A percentile compares a stretch with the other conserved stretches of the same genome.
Conservation (phyloP, 2,113 vertebrate genomes). For the Mola mola region DNA sequence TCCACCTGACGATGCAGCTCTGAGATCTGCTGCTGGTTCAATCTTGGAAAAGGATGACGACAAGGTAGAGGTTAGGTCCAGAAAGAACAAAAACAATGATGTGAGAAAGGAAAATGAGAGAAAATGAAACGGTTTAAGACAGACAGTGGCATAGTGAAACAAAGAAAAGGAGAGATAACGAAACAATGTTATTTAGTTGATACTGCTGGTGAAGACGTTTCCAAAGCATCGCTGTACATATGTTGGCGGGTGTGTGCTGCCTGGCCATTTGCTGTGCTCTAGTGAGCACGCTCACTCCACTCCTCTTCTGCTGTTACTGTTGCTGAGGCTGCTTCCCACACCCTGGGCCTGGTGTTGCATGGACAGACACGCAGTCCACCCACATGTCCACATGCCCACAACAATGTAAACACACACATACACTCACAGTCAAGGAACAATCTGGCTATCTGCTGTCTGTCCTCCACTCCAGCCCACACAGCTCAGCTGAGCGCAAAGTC, state of each 20-base stretch:
- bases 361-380: slow-evolving; percentile 62
- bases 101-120: neutral
- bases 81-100: neutral
- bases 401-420: slow-evolving; percentile 59
- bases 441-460: slow-evolving; percentile 75
- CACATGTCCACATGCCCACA: slow-evolving; percentile 75
- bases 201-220: too few relatives aligned
- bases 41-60: slow-evolving; percentile 64
- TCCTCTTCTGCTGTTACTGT: slow-evolving; percentile 69
- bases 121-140: neutral
- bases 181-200: slow-evolving; percentile 2
- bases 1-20: slow-evolving; percentile 87
- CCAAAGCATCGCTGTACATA: too few relatives aligned
- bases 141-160: neutral
- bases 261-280: slow-evolving; percentile 44
- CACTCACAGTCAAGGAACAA: slow-evolving; percentile 68
- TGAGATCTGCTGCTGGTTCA: slow-evolving; percentile 87
- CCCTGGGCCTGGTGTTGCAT: slow-evolving; percentile 72
- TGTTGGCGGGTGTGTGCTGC: slow-evolving; percentile 6
- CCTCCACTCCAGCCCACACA: slow-evolving; percentile 74
- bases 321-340: slow-evolving; percentile 74
- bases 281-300: slow-evolving; percentile 65
- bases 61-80: too few relatives aligned
- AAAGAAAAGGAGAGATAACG: neutral
- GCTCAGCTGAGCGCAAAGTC: slow-evolving; percentile 64